Conservation (phyloP, 1,140 invertebrate genomes). For the Zaprionus lachaisei region DNA sequence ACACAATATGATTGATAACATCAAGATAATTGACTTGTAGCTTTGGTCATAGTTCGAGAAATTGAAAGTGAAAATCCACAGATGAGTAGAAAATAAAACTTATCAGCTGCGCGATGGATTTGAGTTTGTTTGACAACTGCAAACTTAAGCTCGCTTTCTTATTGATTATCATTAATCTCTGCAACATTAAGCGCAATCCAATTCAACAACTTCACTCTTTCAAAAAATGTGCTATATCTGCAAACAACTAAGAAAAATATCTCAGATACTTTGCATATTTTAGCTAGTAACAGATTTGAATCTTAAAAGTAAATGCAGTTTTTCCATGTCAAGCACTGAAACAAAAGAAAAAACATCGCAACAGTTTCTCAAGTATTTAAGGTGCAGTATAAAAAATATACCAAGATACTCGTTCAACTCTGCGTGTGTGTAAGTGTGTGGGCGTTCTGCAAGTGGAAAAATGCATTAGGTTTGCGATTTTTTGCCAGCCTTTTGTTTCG, state of each 20-base stretch:
- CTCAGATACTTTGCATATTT: not conserved
- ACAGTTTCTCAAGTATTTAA: constrained; percentile 9
- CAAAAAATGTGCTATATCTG: no score
- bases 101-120: no score
- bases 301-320: not conserved
- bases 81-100: no score
- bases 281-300: not conserved
- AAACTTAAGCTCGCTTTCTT: not conserved
- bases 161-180: not conserved
- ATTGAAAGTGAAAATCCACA: not conserved
- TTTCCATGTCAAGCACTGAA: constrained; percentile 10
- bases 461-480: constrained; percentile 41
- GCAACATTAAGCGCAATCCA: not conserved
- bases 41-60: not conserved
- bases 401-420: not conserved
- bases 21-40: not conserved
- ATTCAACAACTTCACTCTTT: no score
- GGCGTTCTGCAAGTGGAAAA: constrained; percentile 46
- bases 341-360: not conserved
- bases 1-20: constrained; percentile 3
- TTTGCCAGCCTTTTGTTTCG: constrained; percentile 39
- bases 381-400: constrained; percentile 1
- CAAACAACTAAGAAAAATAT: not conserved
- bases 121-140: no score
- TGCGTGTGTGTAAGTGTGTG: constrained; percentile 4